phyloP scores from a whole-genome alignment of 2,888 invertebrate genomes.

The Eristalis intricaria region DNA sequence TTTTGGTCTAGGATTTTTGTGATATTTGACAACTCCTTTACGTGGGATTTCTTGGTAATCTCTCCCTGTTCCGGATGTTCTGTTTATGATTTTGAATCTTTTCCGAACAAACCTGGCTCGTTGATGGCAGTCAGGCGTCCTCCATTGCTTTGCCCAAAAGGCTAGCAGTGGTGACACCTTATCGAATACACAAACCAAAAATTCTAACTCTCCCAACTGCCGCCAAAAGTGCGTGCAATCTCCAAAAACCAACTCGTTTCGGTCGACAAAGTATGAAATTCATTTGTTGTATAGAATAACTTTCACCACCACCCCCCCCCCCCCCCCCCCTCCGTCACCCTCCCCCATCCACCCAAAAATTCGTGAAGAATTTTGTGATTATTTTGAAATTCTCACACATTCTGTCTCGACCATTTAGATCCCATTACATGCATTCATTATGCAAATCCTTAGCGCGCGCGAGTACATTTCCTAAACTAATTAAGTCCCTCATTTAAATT shows the following conservation, averaged over 20 bases:
- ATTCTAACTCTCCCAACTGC: neutral
- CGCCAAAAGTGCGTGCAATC: neutral
- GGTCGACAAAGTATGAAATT: neutral
- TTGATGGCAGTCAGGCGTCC: too few species aligned
- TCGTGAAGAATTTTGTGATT: neutral
- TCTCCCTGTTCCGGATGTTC: too few species aligned
- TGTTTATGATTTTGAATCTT: too few species aligned
- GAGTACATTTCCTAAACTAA: constrained; percentile 44
- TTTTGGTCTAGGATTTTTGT: too few species aligned
- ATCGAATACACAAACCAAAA: neutral
- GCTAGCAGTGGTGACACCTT: too few species aligned
- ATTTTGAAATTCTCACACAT: neutral
- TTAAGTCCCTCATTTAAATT: constrained; percentile 37
- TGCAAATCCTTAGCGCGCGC: constrained; percentile 16
- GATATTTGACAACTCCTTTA: too few species aligned
- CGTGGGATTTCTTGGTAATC: too few species aligned
- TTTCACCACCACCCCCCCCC: neutral
- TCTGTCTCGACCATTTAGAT: neutral
- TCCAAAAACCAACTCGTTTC: neutral
- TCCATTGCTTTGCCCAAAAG: too few species aligned
- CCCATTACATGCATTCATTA: constrained; percentile 18
- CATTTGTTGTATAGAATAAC: neutral
- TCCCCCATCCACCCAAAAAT: too few species aligned
- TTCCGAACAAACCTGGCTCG: too few species aligned
- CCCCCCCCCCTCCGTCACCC: neutral